Percentiles rank a stretch among this genome's conserved stretches.
Evolutionary conservation across 2,888 invertebrate genomes (phyloP).

Genomic region (Clistopyga incitator): DNA sequence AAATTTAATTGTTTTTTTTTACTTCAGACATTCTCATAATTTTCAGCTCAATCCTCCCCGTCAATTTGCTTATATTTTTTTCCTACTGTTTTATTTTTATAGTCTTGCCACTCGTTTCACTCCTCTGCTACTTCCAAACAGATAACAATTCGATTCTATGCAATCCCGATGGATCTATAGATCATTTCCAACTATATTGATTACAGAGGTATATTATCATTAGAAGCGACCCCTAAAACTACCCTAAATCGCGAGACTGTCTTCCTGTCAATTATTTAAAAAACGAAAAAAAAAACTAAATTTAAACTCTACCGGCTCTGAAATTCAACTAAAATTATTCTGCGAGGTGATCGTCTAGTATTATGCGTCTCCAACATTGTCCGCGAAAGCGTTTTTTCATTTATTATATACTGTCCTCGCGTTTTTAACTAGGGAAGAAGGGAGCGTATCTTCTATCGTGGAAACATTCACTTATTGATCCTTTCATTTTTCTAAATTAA

Average conservation of each 20-base stretch:
- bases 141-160: conserved; percentile 31
- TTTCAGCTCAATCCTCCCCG: no score
- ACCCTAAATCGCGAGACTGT: conserved; percentile 14
- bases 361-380: not conserved
- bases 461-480: no score
- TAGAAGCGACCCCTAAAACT: conserved; percentile 42
- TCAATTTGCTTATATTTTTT: not conserved
- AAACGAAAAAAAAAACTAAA: not conserved
- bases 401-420: not conserved
- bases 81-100: not conserved
- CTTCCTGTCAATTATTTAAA: not conserved
- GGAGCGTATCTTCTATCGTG: not conserved
- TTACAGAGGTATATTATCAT: conserved; percentile 60
- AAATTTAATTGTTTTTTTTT: no score
- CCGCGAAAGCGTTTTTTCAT: not conserved
- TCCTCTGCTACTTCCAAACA: conserved; percentile 4
- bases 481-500: no score
- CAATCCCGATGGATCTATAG: conserved; percentile 62
- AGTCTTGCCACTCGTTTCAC: conserved; percentile 13
- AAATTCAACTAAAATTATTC: conserved; percentile 19
- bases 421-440: not conserved
- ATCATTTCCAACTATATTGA: conserved; percentile 64
- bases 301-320: not conserved
- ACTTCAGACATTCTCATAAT: no score
- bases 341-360: conserved; percentile 11